Base-by-base conservation (phyloP, 2,888 invertebrate genomes). In the Labia minor region DNA sequence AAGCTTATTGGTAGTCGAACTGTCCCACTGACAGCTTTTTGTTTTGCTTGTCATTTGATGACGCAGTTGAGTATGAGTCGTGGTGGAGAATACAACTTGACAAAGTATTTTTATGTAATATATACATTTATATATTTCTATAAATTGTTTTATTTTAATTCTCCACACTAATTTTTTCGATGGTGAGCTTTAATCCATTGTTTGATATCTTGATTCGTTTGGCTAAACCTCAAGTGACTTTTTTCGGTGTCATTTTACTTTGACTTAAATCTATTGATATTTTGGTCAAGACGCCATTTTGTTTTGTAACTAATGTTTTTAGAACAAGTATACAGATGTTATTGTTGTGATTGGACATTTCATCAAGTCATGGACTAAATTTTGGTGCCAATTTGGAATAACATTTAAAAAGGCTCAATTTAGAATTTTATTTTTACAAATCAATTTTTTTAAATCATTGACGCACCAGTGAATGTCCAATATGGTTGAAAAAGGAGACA, bases 281-380 rank as follows among this genome's bases (percentile, higher is more conserved):
- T 37, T 21, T 49, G 21, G 67, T 26, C 37, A 16, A 65, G 65
- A 66, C 66, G 68, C 68, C 68, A 69, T 69, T 69, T 69, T 69
- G 66, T 66, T 68, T 49, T 67, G 65, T 65, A 66, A 67, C 62
- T 65, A 62, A 62, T 33, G 33, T 33, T 65, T 19, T 33, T 61
- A 49, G 26, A 62, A 62, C 66, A 65, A 61, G 67, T 67, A 21
- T 62, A 68, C 68, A 68, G 68, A 66, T 68, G 68, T 69, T 26
- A 63, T 33, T 67, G 66, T 66, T 33, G 19, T 21, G 64, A 19
- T 64, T 21, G 26, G 20, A 64, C 49, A 11, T 49, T 49, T 11
- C 49, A 49, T 49, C 49, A 8, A 26, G 26, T 26, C 26, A 26
- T n/a, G 26, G 26, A 26, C 26, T 26, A 11, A 10, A 49, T 49